phyloP scores from a whole-genome alignment of 2,113 vertebrate species.

The Chelonoidis abingdonii region DNA sequence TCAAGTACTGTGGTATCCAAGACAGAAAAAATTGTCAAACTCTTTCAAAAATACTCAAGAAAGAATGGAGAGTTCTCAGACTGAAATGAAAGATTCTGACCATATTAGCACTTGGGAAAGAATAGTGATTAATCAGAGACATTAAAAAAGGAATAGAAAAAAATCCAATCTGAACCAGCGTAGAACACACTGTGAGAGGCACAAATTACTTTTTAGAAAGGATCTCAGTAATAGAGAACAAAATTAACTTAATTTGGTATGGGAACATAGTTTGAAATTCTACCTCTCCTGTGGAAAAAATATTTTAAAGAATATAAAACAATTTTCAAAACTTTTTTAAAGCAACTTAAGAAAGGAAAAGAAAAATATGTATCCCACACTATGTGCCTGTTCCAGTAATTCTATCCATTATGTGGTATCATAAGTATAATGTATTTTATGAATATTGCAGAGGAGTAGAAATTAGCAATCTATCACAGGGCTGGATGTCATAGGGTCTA shows the following conservation, averaged over 20 bases:
- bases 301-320: neutral
- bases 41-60: neutral
- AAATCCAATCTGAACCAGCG: neutral
- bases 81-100: neutral
- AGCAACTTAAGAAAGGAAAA: neutral
- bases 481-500: neutral
- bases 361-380: neutral
- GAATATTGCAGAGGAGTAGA: neutral
- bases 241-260: neutral
- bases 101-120: neutral
- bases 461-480: neutral
- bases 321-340: neutral
- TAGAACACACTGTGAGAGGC: neutral
- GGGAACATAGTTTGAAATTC: neutral
- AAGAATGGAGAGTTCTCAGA: neutral
- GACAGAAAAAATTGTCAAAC: accelerated
- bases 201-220: neutral
- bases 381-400: neutral
- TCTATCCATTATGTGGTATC: neutral
- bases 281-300: neutral
- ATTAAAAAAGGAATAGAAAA: neutral
- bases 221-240: neutral
- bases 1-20: neutral
- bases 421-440: neutral
- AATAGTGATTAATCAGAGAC: neutral